phyloP scores from a whole-genome alignment of 2,888 invertebrate species.

The Lithophane socia region DNA sequence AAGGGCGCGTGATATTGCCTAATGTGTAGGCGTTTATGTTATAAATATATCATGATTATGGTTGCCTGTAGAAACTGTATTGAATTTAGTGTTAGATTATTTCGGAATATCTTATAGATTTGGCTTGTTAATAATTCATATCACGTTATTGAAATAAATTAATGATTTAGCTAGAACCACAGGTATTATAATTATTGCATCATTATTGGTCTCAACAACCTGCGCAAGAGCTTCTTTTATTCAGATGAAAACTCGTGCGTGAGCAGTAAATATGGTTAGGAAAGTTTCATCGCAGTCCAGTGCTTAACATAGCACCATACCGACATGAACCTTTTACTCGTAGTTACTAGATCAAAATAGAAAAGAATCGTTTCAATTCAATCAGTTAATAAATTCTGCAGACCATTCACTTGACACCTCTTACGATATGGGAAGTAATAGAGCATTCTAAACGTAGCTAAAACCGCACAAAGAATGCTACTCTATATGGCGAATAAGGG shows the following conservation, averaged over 20 bases:
- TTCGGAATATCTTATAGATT: constrained; percentile 24
- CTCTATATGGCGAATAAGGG: constrained; percentile 61
- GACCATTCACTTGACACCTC: constrained; percentile 3
- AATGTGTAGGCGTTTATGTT: constrained; percentile 50
- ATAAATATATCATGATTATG: constrained; percentile 35
- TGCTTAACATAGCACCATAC: not conserved
- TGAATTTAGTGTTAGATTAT: constrained; percentile 21
- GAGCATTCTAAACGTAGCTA: constrained; percentile 26
- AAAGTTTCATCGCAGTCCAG: not conserved
- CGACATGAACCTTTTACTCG: not conserved
- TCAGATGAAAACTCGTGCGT: not conserved
- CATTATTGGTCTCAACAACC: not conserved
- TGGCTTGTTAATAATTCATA: constrained; percentile 7
- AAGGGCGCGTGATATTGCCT: constrained; percentile 65
- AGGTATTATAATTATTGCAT: not conserved
- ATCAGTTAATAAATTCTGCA: not conserved
- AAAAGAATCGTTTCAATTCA: not conserved
- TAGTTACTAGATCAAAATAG: not conserved
- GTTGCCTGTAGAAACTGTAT: constrained; percentile 11
- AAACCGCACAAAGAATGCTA: constrained; percentile 45
- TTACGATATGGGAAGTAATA: constrained; percentile 24
- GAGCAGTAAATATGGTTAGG: not conserved
- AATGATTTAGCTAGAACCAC: not conserved
- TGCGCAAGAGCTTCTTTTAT: not conserved
- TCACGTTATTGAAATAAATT: not conserved